These are phyloP conservation scores for Teinopalpus imperialis DNA, from an alignment of 2,888 invertebrate species.

Conservation along the genomic window DNA sequence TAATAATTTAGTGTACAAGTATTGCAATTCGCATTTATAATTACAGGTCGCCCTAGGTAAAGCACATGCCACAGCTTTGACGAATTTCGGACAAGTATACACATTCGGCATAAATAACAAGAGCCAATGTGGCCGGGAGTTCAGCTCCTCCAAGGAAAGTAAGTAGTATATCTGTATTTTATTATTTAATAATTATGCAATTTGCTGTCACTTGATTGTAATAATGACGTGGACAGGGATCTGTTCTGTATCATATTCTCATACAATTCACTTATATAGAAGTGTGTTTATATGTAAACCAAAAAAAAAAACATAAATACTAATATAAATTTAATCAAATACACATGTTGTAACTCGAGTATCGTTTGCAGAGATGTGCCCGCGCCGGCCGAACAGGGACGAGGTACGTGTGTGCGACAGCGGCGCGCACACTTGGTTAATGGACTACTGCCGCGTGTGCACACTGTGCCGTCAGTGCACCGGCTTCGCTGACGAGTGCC, in stretches of 20 bases:
- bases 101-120: constrained; percentile 99
- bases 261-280: no score
- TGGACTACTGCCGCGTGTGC: constrained; percentile 94
- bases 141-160: constrained; percentile 84
- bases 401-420: constrained; percentile 80
- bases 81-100: constrained; percentile 93
- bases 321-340: no score
- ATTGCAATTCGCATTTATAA: no score
- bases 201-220: no score
- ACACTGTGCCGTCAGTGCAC: constrained; percentile 96
- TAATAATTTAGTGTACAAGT: no score
- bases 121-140: constrained; percentile 97
- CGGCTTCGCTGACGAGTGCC: constrained; percentile 93
- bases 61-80: constrained; percentile 96
- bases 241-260: no score
- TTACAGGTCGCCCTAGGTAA: constrained; percentile 93
- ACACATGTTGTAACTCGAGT: no score
- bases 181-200: no score
- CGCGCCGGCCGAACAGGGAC: constrained; percentile 45
- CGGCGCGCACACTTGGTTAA: constrained; percentile 88
- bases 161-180: constrained; percentile 35
- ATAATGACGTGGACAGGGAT: no score
- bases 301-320: no score
- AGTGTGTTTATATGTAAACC: no score
- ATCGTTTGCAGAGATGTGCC: constrained; percentile 41